Conservation (phyloP, 2,888 invertebrate genomes). For the Dasysyrphus albostriatus region DNA sequence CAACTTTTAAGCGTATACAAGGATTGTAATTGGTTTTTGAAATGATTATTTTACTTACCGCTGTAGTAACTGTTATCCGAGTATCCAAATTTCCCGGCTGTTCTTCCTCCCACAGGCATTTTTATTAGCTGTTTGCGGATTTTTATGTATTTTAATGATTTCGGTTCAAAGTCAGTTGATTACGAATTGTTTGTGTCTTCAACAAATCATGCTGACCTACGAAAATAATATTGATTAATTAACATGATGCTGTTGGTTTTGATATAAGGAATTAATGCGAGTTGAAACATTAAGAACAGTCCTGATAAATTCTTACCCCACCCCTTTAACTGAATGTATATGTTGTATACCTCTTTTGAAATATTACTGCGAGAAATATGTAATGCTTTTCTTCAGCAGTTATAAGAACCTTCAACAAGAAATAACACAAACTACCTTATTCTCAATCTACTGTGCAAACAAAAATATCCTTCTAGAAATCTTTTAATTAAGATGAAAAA, state of each 20-base stretch:
- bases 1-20: conserved; percentile 26
- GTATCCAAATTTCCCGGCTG: conserved; percentile 92
- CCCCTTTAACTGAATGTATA: too few species aligned
- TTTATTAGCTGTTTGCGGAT: conserved; percentile 65
- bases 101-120: conserved; percentile 88
- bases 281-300: not conserved
- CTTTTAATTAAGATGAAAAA: too few species aligned
- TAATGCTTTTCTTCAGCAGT: too few species aligned
- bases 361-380: too few species aligned
- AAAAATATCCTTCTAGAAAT: too few species aligned
- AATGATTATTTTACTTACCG: conserved; percentile 85
- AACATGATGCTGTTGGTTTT: too few species aligned
- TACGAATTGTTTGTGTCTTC: conserved; percentile 5
- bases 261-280: not conserved
- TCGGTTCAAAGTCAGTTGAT: not conserved
- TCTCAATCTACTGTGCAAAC: too few species aligned
- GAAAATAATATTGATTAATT: conserved; percentile 42
- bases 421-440: too few species aligned
- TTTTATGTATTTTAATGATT: conserved; percentile 1
- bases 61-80: conserved; percentile 90
- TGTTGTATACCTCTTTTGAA: too few species aligned
- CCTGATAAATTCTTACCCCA: too few species aligned
- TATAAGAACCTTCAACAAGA: too few species aligned
- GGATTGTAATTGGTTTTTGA: conserved; percentile 48
- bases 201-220: conserved; percentile 62